Evolutionary conservation across 2,113 vertebrate species (phyloP).

Genomic region (Heterochromis multidens): DNA sequence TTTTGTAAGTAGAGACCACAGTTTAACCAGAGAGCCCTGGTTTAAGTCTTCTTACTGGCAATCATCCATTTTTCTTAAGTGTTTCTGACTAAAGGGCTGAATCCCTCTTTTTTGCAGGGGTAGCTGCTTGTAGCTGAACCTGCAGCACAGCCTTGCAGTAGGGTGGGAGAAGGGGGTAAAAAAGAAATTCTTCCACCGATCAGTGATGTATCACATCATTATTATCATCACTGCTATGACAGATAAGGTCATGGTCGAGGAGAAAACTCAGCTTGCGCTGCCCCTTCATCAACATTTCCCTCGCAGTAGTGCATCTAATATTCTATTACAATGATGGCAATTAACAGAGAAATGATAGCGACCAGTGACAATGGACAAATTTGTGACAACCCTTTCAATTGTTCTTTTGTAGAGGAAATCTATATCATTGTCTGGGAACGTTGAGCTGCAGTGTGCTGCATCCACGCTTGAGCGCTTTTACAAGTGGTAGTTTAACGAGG

Average conservation of each 20-base stretch:
- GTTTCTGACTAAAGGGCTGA: conserved; percentile 11
- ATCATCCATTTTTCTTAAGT: conserved; percentile 32
- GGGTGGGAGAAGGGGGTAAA: background rate
- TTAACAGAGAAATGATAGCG: conserved; percentile 69
- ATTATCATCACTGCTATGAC: conserved; percentile 47
- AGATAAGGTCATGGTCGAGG: conserved; percentile 59
- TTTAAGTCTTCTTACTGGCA: conserved; percentile 38
- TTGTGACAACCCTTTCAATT: conserved; percentile 73
- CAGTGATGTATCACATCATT: conserved; percentile 48
- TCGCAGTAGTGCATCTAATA: conserved; percentile 57
- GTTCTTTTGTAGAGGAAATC: conserved; percentile 70
- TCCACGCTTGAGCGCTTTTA: conserved; percentile 67
- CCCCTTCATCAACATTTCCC: conserved; percentile 59
- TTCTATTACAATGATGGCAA: conserved; percentile 71
- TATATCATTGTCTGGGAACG: conserved; percentile 69
- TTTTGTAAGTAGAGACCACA: background rate
- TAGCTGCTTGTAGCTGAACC: background rate
- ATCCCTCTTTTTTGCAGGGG: background rate
- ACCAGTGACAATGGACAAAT: conserved; percentile 72
- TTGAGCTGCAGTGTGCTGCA: conserved; percentile 60
- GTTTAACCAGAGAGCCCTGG: conserved; percentile 17
- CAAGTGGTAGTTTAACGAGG: conserved; percentile 69
- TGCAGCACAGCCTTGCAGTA: background rate
- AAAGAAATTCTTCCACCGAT: conserved; percentile 16
- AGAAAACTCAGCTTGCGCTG: conserved; percentile 46